phyloP scores from a whole-genome alignment of 2,113 vertebrate species.

The Cryptomyrus ogoouensis region DNA sequence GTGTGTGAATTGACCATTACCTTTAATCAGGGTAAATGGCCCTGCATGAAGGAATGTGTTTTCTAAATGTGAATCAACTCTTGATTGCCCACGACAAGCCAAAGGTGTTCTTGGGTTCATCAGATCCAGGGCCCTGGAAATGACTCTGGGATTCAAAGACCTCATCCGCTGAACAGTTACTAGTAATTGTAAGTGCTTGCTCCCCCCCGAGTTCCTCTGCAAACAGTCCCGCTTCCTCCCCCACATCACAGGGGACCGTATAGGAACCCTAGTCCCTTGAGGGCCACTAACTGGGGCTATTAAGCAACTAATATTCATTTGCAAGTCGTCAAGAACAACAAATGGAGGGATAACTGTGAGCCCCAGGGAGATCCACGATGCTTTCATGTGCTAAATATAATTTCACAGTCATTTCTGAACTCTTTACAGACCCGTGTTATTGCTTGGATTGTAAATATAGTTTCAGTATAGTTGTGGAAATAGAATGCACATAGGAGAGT shows the following conservation, averaged over 20 bases:
- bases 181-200: constrained; percentile 56
- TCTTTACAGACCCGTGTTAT: neutral
- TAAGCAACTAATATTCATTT: constrained; percentile 20
- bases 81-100: constrained; percentile 70
- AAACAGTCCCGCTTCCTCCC: constrained; percentile 30
- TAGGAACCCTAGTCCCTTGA: constrained; percentile 19
- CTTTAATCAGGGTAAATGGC: neutral
- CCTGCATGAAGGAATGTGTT: constrained; percentile 54
- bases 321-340: constrained; percentile 11
- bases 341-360: neutral
- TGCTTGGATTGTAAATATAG: neutral
- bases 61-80: constrained; percentile 59
- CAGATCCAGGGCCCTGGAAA: constrained; percentile 56
- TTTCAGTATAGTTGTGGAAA: neutral
- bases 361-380: neutral
- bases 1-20: neutral
- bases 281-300: neutral
- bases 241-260: constrained; percentile 35
- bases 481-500: neutral
- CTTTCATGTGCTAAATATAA: constrained; percentile 8
- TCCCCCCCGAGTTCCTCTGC: constrained; percentile 15
- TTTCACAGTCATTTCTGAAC: neutral
- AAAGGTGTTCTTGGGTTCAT: constrained; percentile 63
- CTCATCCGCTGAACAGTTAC: constrained; percentile 64
- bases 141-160: constrained; percentile 67